A percentile compares a stretch with the other conserved stretches of the same genome.
Conservation (phyloP, 1,140 invertebrate species). For the Charaxes varanes region DNA sequence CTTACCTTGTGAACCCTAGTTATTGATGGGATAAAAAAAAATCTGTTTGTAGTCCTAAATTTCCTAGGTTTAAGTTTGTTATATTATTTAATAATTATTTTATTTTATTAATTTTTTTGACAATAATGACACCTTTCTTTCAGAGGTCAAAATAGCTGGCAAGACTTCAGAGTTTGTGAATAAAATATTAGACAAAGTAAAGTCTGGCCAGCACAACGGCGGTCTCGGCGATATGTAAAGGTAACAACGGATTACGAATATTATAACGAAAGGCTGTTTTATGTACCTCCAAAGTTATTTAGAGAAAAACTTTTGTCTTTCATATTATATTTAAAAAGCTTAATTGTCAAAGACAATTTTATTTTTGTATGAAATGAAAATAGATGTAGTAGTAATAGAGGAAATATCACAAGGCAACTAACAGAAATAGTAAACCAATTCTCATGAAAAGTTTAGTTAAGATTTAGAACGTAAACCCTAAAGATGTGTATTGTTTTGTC, state of each 20-base stretch:
- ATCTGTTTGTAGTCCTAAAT: too few species aligned
- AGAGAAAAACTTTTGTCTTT: slow-evolving; percentile 50
- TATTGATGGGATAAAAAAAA: too few species aligned
- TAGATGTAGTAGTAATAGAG: slow-evolving; percentile 58
- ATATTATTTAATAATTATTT: too few species aligned
- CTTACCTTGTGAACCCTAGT: too few species aligned
- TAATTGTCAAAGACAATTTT: slow-evolving; percentile 66
- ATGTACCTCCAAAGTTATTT: slow-evolving; percentile 73
- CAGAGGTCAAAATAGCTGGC: slow-evolving; percentile 62
- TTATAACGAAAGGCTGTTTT: slow-evolving; percentile 69
- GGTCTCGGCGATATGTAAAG: slow-evolving; percentile 52
- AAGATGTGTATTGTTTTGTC: slow-evolving; percentile 6
- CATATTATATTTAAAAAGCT: slow-evolving; percentile 54
- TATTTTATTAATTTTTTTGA: neutral
- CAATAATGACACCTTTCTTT: slow-evolving; percentile 18
- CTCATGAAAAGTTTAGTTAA: slow-evolving; percentile 26
- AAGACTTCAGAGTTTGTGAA: slow-evolving; percentile 66
- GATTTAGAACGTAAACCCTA: slow-evolving; percentile 26
- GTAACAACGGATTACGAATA: slow-evolving; percentile 44
- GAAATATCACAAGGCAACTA: slow-evolving; percentile 58
- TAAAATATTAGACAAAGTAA: slow-evolving; percentile 60
- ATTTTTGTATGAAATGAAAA: slow-evolving; percentile 58
- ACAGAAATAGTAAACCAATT: slow-evolving; percentile 19
- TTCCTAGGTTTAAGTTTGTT: too few species aligned
- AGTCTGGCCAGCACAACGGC: slow-evolving; percentile 49